Percentiles rank a stretch among this genome's conserved stretches.
Evolutionary conservation across 2,113 vertebrate species (phyloP).

Genomic region (Paralichthys olivaceus): DNA sequence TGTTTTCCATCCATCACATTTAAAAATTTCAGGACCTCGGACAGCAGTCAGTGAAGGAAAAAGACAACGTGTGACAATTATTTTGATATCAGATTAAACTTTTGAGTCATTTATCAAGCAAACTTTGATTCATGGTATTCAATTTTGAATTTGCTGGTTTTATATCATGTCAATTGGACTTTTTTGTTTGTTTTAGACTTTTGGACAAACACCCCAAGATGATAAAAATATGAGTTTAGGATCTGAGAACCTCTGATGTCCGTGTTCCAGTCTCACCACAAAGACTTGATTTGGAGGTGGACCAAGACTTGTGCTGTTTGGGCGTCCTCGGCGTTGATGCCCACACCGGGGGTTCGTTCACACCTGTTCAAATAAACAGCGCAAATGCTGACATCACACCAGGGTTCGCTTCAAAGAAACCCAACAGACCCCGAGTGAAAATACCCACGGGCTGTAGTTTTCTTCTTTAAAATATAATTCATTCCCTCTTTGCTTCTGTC

Average conservation of each 20-base stretch:
- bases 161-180: background rate
- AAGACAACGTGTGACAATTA: too few relatives aligned
- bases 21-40: too few relatives aligned
- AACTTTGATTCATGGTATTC: too few relatives aligned
- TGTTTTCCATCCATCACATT: too few relatives aligned
- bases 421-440: conserved; percentile 18
- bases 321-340: background rate
- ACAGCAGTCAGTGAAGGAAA: too few relatives aligned
- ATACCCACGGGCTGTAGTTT: conserved; percentile 34
- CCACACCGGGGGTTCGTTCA: background rate
- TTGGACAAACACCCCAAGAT: background rate
- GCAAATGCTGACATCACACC: conserved; percentile 32
- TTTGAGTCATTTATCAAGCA: too few relatives aligned
- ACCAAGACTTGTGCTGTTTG: background rate
- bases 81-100: too few relatives aligned
- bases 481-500: background rate
- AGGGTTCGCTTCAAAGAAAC: conserved; percentile 25
- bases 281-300: background rate
- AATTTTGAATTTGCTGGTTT: too few relatives aligned
- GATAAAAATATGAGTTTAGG: background rate
- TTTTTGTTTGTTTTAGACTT: background rate
- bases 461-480: conserved; percentile 19
- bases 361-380: conserved; percentile 22
- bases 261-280: background rate
- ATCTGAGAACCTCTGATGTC: background rate